These are phyloP conservation scores for Rambutsinella grinnellia DNA, from an alignment of 2,888 invertebrate genomes.

Conservation along the genomic window DNA sequence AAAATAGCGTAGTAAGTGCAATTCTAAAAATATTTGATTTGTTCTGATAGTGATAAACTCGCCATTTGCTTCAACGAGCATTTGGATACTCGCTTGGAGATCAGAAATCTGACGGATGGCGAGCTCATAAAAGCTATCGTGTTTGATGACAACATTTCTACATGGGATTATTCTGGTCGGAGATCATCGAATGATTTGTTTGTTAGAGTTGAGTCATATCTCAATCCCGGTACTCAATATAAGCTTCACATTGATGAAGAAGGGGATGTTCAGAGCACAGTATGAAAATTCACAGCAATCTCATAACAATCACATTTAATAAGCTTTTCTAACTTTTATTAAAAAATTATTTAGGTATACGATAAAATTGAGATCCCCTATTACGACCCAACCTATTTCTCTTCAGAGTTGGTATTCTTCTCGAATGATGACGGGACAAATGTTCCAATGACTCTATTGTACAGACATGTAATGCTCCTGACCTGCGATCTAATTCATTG, in stretches of 20 bases:
- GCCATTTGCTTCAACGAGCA: constrained; percentile 91
- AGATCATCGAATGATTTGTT: constrained; percentile 90
- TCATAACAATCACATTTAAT: too few relatives aligned
- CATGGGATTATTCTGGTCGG: constrained; percentile 83
- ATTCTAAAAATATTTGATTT: too few relatives aligned
- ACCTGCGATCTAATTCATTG: constrained; percentile 80
- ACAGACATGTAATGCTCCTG: constrained; percentile 85
- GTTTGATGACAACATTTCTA: constrained; percentile 87
- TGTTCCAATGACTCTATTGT: constrained; percentile 95
- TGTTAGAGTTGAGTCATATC: constrained; percentile 92
- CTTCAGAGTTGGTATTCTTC: constrained; percentile 84
- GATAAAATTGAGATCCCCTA: constrained; percentile 87
- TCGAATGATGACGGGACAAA: constrained; percentile 91
- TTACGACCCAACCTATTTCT: constrained; percentile 36
- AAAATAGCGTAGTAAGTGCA: too few relatives aligned
- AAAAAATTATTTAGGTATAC: constrained; percentile 77
- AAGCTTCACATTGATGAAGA: constrained; percentile 82
- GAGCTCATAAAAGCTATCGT: constrained; percentile 79
- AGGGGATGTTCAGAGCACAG: too few relatives aligned
- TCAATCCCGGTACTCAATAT: constrained; percentile 90
- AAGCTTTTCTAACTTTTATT: too few relatives aligned
- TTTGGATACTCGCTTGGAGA: constrained; percentile 86
- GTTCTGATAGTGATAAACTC: constrained; percentile 81
- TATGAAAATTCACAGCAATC: too few relatives aligned
- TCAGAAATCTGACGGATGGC: constrained; percentile 82